Evolutionary conservation across 1,140 invertebrate species (phyloP), one percentile per base, ranked within the genome.

Genomic region (Thaumatotibia leucotreta): DNA sequence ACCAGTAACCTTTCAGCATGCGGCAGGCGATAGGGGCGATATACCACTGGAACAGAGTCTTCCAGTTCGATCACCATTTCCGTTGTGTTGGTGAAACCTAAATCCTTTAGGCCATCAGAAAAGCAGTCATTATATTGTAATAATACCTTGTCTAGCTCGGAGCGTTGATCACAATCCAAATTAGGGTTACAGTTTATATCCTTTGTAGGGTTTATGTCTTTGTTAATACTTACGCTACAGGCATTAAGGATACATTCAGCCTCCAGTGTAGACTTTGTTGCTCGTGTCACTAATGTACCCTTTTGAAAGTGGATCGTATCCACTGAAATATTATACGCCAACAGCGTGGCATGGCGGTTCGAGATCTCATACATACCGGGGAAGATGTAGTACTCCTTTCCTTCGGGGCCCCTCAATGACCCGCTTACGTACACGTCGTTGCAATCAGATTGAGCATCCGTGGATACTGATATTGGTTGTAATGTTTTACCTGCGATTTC

Each of bases 391-490:
- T 65, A 65, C 4, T 65, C 24, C 29, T 65, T 65, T 11, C 45
- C 64, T 35, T 65, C 64, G 11, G 23, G 2, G 11, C 64, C 64
- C 27, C 64, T 31, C 14, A 65, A 4, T 3, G 64, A 65, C 0
- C 49, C 64, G 23, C 33, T 54, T 0, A 65, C 64, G 10, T 65
- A 65, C 1, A 65, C 50, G 10, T n/a, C n/a, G n/a, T 32, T 24
- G 32, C 45, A 52, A 29, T 65, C 23, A 6, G 4, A 1, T 20
- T 17, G n/a, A 8, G 61, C 5, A 0, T 68, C n/a, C 6, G 67
- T 39, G 10, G n/a, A 32, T 9, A 74, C 69, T 23, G 17, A 31
- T 24, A 71, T 20, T 27, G 72, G 52, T 1, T 33, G n/a, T 11
- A 74, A 54, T 3, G 27, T 32, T 17, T 70, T 68, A 10, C 33